phyloP scores from a whole-genome alignment of 2,113 vertebrate species.

The Oophaga pumilio region DNA sequence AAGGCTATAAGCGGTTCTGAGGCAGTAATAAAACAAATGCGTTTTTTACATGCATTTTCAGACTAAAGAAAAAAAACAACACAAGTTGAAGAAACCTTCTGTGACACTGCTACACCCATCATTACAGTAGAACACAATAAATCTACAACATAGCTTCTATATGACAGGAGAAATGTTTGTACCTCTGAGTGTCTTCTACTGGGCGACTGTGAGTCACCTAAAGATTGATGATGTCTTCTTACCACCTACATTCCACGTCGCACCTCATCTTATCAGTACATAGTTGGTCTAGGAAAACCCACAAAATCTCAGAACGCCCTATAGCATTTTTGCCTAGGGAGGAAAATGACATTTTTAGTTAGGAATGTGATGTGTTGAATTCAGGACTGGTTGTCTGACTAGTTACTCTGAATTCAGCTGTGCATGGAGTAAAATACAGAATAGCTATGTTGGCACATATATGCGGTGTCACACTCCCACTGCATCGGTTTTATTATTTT shows the following conservation, averaged over 20 bases:
- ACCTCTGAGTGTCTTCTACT: background rate
- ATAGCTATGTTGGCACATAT: too few species aligned
- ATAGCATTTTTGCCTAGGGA: background rate
- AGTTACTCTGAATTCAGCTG: background rate
- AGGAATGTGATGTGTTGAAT: background rate
- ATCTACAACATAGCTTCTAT: background rate
- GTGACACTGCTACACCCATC: too few species aligned
- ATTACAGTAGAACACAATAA: background rate
- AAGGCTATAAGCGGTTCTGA: too few species aligned
- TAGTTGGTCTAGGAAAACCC: background rate
- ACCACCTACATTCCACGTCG: background rate
- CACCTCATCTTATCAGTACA: background rate
- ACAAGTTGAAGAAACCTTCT: too few species aligned
- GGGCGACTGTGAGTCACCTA: background rate
- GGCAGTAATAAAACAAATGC: too few species aligned
- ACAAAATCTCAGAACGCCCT: background rate
- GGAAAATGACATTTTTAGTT: background rate
- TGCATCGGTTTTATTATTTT: too few species aligned
- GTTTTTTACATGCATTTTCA: too few species aligned
- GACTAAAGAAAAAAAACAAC: too few species aligned
- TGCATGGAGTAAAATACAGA: background rate
- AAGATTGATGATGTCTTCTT: background rate
- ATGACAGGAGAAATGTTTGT: background rate
- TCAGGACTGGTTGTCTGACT: background rate
- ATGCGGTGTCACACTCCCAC: too few species aligned